These are phyloP conservation scores for Anthopleura xanthogrammica DNA, from an alignment of 92 coral and sea anemone species.

Conservation along the genomic window DNA sequence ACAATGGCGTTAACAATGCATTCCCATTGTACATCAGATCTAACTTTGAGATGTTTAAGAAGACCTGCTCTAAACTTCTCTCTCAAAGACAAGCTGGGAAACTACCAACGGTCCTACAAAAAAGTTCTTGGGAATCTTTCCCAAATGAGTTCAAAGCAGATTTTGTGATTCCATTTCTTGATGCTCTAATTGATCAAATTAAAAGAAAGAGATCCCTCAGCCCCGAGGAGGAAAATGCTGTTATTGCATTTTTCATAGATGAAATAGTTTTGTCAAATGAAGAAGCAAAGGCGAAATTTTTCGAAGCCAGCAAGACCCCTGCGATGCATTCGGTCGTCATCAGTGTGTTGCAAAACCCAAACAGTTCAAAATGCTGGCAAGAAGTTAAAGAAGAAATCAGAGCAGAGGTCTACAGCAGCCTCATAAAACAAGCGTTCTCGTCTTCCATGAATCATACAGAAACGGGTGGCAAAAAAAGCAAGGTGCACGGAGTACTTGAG, in stretches of 20 bases:
- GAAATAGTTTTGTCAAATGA: constrained; percentile 16
- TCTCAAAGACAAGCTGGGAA: constrained; percentile 24
- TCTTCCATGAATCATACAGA: constrained; percentile 13
- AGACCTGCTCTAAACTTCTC: neutral
- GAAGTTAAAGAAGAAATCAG: constrained; percentile 8
- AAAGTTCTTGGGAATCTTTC: constrained; percentile 46
- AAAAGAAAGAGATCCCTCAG: neutral
- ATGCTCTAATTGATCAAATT: constrained; percentile 25
- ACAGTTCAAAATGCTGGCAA: neutral
- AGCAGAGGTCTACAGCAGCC: constrained; percentile 7
- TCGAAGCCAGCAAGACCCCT: constrained; percentile 7
- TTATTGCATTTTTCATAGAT: constrained; percentile 21
- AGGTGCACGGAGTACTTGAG: neutral
- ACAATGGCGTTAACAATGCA: neutral
- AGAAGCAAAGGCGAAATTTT: neutral
- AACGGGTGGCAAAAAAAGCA: constrained; percentile 5
- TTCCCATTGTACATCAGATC: constrained; percentile 3
- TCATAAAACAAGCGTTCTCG: neutral
- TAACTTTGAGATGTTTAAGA: constrained; percentile 7
- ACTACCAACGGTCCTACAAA: constrained; percentile 19
- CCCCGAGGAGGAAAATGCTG: constrained; percentile 20
- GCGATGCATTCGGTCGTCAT: neutral
- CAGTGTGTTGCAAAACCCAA: neutral
- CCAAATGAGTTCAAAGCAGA: constrained; percentile 42
- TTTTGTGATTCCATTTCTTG: constrained; percentile 35